Evolutionary conservation across 2,113 vertebrate species (phyloP).

Genomic region (Ancistrus triradiatus): DNA sequence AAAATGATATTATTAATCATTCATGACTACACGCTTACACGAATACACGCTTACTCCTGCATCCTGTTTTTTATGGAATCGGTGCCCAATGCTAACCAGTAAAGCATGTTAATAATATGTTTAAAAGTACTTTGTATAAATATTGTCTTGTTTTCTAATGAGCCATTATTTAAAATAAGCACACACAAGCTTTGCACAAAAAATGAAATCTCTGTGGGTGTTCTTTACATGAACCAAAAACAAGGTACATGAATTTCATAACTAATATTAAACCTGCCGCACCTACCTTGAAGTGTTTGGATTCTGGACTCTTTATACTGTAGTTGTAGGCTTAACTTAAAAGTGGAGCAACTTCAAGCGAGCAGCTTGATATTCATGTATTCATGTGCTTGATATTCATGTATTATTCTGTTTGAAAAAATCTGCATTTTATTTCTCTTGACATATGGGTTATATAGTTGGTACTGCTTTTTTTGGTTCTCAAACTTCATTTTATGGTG

Average conservation of each 20-base stretch:
- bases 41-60: too few relatives aligned
- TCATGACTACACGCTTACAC: too few relatives aligned
- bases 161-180: too few relatives aligned
- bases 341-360: background rate
- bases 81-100: too few relatives aligned
- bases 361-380: background rate
- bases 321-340: background rate
- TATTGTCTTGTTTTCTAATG: too few relatives aligned
- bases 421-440: slow-evolving; percentile 19
- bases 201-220: background rate
- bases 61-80: too few relatives aligned
- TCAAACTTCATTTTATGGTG: background rate
- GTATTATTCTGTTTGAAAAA: background rate
- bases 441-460: background rate
- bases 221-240: background rate
- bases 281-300: background rate
- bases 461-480: background rate
- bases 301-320: background rate
- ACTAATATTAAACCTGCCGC: background rate
- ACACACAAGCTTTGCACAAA: too few relatives aligned
- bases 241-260: background rate
- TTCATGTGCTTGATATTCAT: background rate
- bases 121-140: too few relatives aligned
- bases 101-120: too few relatives aligned
- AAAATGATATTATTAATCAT: too few relatives aligned